Conservation (phyloP, 2,888 invertebrate genomes). For the Eristalis tenax region DNA sequence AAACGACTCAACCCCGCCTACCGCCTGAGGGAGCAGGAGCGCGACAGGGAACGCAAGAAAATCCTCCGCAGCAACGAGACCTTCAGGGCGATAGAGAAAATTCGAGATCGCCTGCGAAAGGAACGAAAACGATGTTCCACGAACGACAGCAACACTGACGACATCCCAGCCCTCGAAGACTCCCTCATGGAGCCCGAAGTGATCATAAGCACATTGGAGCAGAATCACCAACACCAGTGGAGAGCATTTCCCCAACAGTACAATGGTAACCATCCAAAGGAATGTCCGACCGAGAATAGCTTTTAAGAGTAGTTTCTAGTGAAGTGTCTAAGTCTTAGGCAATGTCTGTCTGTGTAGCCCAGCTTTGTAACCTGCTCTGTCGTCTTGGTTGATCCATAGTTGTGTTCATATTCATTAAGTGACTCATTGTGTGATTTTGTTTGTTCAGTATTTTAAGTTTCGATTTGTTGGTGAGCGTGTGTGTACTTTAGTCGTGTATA, state of each 20-base stretch:
- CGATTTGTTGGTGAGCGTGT: background rate
- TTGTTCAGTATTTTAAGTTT: slow-evolving; percentile 20
- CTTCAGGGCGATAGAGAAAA: slow-evolving; percentile 78
- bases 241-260: slow-evolving; percentile 36
- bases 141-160: background rate
- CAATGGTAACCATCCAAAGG: slow-evolving; percentile 16
- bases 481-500: background rate
- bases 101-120: slow-evolving; percentile 79
- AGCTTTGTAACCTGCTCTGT: slow-evolving; percentile 15
- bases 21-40: slow-evolving; percentile 78
- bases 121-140: slow-evolving; percentile 75
- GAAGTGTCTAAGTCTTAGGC: background rate
- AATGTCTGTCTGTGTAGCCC: background rate
- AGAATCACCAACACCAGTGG: background rate
- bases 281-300: background rate
- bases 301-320: slow-evolving; percentile 9
- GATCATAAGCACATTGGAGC: slow-evolving; percentile 26
- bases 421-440: slow-evolving; percentile 1
- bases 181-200: slow-evolving; percentile 75
- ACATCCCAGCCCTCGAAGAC: slow-evolving; percentile 64
- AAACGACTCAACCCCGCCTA: slow-evolving; percentile 80
- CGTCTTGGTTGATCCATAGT: slow-evolving; percentile 17
- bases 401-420: slow-evolving; percentile 65
- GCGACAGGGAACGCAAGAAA: slow-evolving; percentile 79
- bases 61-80: slow-evolving; percentile 79